Conservation (phyloP, 2,888 invertebrate species). For the Idaea biselata region DNA sequence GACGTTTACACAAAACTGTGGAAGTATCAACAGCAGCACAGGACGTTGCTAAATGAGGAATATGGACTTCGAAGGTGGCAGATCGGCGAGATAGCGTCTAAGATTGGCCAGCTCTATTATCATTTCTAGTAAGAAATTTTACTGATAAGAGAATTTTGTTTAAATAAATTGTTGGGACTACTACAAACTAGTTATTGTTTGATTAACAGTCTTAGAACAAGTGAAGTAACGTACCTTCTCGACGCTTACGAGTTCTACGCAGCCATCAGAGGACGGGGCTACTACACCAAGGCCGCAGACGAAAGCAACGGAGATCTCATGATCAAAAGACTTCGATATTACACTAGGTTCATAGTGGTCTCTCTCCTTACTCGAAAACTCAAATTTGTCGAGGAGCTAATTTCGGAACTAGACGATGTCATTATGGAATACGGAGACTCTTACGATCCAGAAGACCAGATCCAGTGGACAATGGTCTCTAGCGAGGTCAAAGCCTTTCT, state of each 20-base stretch:
- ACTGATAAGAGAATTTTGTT: neutral
- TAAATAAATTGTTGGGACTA: neutral
- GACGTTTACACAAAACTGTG: slow-evolving; percentile 98
- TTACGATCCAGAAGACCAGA: slow-evolving; percentile 97
- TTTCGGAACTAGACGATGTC: slow-evolving; percentile 95
- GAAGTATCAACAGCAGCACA: slow-evolving; percentile 99
- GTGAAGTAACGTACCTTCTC: slow-evolving; percentile 96
- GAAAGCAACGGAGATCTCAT: slow-evolving; percentile 97
- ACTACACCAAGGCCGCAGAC: slow-evolving; percentile 95
- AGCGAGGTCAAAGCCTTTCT: slow-evolving; percentile 97
- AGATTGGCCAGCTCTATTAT: slow-evolving; percentile 98
- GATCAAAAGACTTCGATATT: slow-evolving; percentile 97
- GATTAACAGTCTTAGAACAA: slow-evolving; percentile 90
- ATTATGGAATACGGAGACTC: slow-evolving; percentile 97
- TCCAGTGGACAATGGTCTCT: slow-evolving; percentile 96
- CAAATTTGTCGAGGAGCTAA: slow-evolving; percentile 94
- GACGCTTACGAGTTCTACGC: slow-evolving; percentile 98
- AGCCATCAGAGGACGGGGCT: slow-evolving; percentile 95
- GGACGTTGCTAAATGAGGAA: slow-evolving; percentile 93
- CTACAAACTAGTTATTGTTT: slow-evolving; percentile 4
- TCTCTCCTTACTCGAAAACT: slow-evolving; percentile 95
- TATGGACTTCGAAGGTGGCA: slow-evolving; percentile 98
- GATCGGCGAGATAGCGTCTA: slow-evolving; percentile 98
- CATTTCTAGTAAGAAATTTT: slow-evolving; percentile 93
- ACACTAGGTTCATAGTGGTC: slow-evolving; percentile 97